Evolutionary conservation across 2,113 vertebrate genomes (phyloP), one percentile per base, ranked within the genome.

Genomic region (Scophthalmus maximus): DNA sequence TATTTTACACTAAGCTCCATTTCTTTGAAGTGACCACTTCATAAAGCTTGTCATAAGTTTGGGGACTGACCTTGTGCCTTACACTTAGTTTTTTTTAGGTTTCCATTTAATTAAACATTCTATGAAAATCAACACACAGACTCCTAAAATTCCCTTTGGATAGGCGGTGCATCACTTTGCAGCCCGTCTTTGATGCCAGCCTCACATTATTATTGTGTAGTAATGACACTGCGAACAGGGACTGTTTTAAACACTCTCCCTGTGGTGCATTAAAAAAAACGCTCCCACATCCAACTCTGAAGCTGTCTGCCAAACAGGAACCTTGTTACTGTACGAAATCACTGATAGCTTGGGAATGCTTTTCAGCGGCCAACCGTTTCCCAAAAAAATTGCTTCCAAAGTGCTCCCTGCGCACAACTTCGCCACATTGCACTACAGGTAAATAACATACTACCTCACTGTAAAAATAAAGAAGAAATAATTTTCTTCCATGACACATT

Each of bases 1-100:
- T n/a, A n/a, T n/a, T n/a, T n/a, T n/a, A n/a, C 25, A 3, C 30
- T 60, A 22, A 40, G 58, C 52, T 25, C 49, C 46, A 66, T 62
- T 61, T 36, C 55, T 52, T 40, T n/a, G 34, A 36, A 38, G 12
- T 7, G 40, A 25, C 55, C 15, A n/a, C 46, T 47, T 42, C 50
- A 23, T 5, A 68, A 26, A 68, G 47, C 14, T n/a, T 14, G 26
- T 23, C 23, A 30, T 30, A 25, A 0, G n/a, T 36, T 68, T 29
- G 14, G 6, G 40, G 34, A 47, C 52, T 42, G 46, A 58, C 40
- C 23, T 53, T 58, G 23, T 9, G 56, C 57, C 23, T 58, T 15
- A 32, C 2, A 22, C 25, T 18, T 17, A 26, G 27, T 10, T 14
- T 6, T n/a, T 22, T 50, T 34, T 9, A 5, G 26, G 14, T 10